Evolutionary conservation across 2,888 invertebrate species (phyloP).

Genomic region (Platynereis dumerilii): DNA sequence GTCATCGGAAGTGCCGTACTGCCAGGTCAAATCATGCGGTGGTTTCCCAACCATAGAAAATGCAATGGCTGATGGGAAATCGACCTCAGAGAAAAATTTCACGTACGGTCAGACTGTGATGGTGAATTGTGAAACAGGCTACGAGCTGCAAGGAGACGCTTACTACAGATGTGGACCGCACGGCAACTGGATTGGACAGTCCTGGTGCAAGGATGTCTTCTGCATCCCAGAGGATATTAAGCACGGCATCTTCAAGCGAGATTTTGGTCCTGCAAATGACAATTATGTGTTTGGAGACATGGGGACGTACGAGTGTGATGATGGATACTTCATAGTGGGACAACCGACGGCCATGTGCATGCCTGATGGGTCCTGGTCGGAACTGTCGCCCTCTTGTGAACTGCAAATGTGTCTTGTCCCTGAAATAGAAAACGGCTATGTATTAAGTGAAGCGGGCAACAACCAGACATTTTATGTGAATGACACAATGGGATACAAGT

Average conservation of each 20-base stretch:
- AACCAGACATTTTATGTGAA: too few relatives aligned
- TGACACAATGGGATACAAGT: slow-evolving; percentile 27
- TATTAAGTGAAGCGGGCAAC: too few relatives aligned
- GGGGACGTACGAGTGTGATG: slow-evolving; percentile 24
- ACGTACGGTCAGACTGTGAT: neutral
- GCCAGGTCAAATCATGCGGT: slow-evolving; percentile 11
- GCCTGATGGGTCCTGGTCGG: slow-evolving; percentile 26
- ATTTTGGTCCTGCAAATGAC: neutral
- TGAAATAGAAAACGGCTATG: slow-evolving; percentile 13
- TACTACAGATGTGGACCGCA: neutral
- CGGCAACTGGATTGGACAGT: slow-evolving; percentile 40
- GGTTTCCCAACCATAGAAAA: slow-evolving; percentile 8
- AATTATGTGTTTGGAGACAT: slow-evolving; percentile 18
- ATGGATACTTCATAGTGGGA: slow-evolving; percentile 28
- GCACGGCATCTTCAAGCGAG: neutral
- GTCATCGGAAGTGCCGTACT: slow-evolving; percentile 28
- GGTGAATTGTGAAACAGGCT: neutral
- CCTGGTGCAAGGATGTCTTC: slow-evolving; percentile 14
- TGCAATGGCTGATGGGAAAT: neutral
- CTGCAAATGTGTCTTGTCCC: slow-evolving; percentile 14
- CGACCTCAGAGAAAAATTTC: neutral
- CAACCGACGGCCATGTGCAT: slow-evolving; percentile 14
- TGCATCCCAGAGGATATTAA: slow-evolving; percentile 5
- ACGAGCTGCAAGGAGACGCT: slow-evolving; percentile 7
- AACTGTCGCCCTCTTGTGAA: slow-evolving; percentile 10